Base-by-base conservation (phyloP, 2,888 invertebrate species). In the Acrobeloides nanus region DNA sequence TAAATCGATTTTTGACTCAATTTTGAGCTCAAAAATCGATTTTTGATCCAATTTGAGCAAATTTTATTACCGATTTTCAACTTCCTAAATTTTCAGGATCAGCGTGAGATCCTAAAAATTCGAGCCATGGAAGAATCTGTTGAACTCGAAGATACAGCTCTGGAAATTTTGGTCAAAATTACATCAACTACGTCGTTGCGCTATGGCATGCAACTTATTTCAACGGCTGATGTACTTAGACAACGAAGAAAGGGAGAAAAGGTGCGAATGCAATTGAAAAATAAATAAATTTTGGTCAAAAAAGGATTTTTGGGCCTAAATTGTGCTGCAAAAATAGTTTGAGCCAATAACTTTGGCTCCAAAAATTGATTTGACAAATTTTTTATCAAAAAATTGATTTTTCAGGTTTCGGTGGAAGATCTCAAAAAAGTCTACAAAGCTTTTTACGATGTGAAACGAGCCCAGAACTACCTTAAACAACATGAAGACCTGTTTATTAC, bases 181-280 rank as follows among this genome's bases (percentile, higher is more conserved):
- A 90, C 90, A 1, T 82, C 84, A 10, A 89, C 90, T 74, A 89
- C 93, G 0, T 26, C 51, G 4, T 15, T 97, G 12, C 82, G 97
- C 49, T 97, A 97, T 77, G 87, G 92, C 25, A 95, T 97, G 75
- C 97, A 99, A 73, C 81, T 97, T 26, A 95, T 97, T 64, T 90
- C 92, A 26, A 87, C 90, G 0, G 86, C 95, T 0, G 86, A 86
- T 60, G 82, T 97, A n/a, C 87, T 93, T n/a, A 84, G 89, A 45
- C 81, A 84, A 38, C 83, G 88, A 63, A 81, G 90, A 61, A 92
- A 90, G 77, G 86, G 86, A 0, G 81, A 82, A 3, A 45, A 43
- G 31, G 58, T 55, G 17, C 6, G n/a, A 20, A 17, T 85, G 87
- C 79, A 86, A 32, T 21, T 18, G 20, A 1, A 1, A 1, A 12